Percentiles rank a stretch among this genome's conserved stretches.
These are phyloP conservation scores for Calypte anna DNA, from an alignment of 2,113 vertebrate genomes.

Conservation along the genomic window DNA sequence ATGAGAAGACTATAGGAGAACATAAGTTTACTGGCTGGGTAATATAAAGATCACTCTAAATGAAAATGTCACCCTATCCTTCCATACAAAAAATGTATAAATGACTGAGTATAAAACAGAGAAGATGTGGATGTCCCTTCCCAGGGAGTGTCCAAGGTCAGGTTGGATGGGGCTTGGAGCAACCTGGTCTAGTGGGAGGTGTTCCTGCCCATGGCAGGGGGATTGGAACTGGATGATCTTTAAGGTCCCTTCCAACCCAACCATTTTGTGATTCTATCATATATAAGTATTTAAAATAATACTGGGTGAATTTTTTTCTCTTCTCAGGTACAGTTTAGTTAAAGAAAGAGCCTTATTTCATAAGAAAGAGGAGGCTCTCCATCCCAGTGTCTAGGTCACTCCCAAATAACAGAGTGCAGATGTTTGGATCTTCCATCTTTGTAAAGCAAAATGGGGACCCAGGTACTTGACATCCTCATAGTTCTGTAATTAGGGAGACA, in stretches of 20 bases:
- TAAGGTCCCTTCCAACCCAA: too few species aligned
- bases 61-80: neutral
- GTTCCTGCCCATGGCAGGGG: too few species aligned
- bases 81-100: neutral
- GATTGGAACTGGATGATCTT: too few species aligned
- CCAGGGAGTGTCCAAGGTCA: too few species aligned
- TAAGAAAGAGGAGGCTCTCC: neutral
- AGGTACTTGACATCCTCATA: rapidly evolving
- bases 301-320: neutral
- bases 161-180: too few species aligned
- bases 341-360: neutral
- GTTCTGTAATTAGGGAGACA: neutral
- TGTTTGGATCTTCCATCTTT: neutral
- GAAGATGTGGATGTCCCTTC: too few species aligned
- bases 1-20: neutral
- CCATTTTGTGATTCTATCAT: too few species aligned
- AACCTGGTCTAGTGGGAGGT: too few species aligned
- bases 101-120: neutral
- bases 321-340: neutral
- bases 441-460: neutral
- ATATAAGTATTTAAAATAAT: neutral
- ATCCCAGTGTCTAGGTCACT: neutral
- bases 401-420: neutral
- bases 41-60: neutral
- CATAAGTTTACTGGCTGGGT: neutral